Percentiles rank a stretch among this genome's conserved stretches.
These are phyloP conservation scores for Protobothrops flavoviridis DNA, from an alignment of 2,113 vertebrate species.

Conservation along the genomic window DNA sequence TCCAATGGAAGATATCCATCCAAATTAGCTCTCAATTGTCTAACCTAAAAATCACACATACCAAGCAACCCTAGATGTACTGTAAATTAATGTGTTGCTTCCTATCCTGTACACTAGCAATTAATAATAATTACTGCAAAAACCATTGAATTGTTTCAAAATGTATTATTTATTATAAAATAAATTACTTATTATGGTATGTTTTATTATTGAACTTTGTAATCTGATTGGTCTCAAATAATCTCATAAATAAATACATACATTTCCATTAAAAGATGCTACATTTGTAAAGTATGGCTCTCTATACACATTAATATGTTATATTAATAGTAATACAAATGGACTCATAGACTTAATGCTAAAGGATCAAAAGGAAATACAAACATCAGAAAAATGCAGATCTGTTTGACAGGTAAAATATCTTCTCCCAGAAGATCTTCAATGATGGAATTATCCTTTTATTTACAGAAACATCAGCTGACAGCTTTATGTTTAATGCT, in stretches of 20 bases:
- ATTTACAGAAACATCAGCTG: neutral
- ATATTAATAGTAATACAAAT: neutral
- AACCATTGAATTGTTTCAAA: neutral
- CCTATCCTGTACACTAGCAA: fast-evolving
- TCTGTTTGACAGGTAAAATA: neutral
- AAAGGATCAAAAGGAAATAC: neutral
- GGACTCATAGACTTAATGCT: neutral
- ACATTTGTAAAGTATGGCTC: neutral
- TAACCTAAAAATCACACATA: neutral
- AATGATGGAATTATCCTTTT: neutral
- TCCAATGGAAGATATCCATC: neutral
- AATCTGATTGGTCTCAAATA: neutral
- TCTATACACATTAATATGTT: neutral
- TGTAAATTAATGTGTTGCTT: neutral
- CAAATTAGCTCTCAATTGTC: neutral
- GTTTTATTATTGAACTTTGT: neutral
- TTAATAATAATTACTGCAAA: fast-evolving
- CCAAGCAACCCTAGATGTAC: neutral
- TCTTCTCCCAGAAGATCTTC: neutral
- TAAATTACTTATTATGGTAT: neutral
- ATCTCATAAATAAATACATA: neutral
- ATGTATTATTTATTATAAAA: neutral
- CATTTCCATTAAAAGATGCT: neutral
- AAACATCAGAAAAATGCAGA: neutral
- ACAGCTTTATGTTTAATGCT: neutral